A percentile compares a stretch with the other conserved stretches of the same genome.
phyloP scores from a whole-genome alignment of 2,113 vertebrate species.

The Corydoras maculifer region DNA sequence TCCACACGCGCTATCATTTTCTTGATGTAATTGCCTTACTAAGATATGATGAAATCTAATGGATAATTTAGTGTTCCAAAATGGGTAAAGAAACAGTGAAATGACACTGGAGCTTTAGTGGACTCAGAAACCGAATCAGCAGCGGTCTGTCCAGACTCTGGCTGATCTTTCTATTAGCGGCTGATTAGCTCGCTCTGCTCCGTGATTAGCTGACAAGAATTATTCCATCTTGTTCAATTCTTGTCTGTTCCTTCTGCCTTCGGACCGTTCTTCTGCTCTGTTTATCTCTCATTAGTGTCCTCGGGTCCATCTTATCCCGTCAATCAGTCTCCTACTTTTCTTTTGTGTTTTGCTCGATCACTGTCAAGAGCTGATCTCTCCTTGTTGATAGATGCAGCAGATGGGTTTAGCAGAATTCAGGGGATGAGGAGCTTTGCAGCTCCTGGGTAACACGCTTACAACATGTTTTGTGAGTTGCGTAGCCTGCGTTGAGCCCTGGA shows the following conservation, averaged over 20 bases:
- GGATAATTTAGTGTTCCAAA: constrained; percentile 90
- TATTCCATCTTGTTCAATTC: constrained; percentile 16
- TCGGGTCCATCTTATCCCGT: constrained; percentile 18
- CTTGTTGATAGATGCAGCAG: constrained; percentile 19
- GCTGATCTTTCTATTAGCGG: constrained; percentile 31
- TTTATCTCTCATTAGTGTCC: constrained; percentile 16
- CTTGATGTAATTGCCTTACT: constrained; percentile 98
- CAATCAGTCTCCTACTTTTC: constrained; percentile 16
- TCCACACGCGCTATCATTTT: constrained; percentile 93
- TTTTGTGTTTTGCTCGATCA: constrained; percentile 4
- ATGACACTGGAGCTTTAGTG: constrained; percentile 41
- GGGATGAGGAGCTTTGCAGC: constrained; percentile 25
- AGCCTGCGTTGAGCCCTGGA: constrained; percentile 28
- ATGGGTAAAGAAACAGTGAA: constrained; percentile 73
- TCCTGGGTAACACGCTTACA: constrained; percentile 33
- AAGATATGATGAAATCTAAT: constrained; percentile 99
- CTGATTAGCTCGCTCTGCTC: constrained; percentile 39
- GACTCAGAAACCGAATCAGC: constrained; percentile 9
- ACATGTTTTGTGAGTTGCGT: constrained; percentile 28
- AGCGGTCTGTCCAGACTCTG: constrained; percentile 13
- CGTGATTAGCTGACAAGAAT: constrained; percentile 41
- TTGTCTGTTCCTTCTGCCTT: constrained; percentile 5
- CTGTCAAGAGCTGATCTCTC: background rate
- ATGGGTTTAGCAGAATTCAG: constrained; percentile 21
- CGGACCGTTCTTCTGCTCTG: constrained; percentile 12